These are phyloP conservation scores for Crematogaster levior DNA, from an alignment of 2,888 invertebrate genomes.

Conservation along the genomic window DNA sequence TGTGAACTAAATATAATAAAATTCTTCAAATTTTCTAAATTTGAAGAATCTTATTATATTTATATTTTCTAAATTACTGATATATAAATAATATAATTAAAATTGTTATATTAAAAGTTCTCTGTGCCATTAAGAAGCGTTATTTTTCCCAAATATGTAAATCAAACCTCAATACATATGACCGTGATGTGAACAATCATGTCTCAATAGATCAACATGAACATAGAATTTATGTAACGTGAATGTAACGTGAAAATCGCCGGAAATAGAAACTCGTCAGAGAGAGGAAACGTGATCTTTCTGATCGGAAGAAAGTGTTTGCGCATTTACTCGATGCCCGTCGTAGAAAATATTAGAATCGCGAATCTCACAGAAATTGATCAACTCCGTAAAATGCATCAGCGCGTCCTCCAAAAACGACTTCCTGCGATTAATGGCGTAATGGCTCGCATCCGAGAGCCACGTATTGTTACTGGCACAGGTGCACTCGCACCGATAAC, in stretches of 20 bases:
- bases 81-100: not conserved
- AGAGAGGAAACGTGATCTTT: slow-evolving; percentile 21
- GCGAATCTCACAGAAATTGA: slow-evolving; percentile 34
- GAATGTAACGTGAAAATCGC: slow-evolving; percentile 66
- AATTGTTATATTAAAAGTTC: not conserved
- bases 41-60: not conserved
- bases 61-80: not conserved
- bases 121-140: not conserved
- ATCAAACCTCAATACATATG: not conserved
- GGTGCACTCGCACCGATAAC: slow-evolving; percentile 40
- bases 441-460: slow-evolving; percentile 64
- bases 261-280: slow-evolving; percentile 59
- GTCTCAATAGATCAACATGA: not conserved
- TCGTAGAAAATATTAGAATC: slow-evolving; percentile 34
- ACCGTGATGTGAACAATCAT: slow-evolving; percentile 3
- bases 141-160: slow-evolving; percentile 3
- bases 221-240: slow-evolving; percentile 66
- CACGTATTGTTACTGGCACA: slow-evolving; percentile 37
- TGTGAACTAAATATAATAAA: not conserved
- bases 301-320: slow-evolving; percentile 1
- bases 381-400: slow-evolving; percentile 25
- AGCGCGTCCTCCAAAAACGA: slow-evolving; percentile 54
- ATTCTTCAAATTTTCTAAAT: not conserved
- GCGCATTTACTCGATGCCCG: not conserved
- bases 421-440: slow-evolving; percentile 68